Percentiles rank a stretch among this genome's conserved stretches.
These are phyloP conservation scores for Pseudorhombus dupliciocellatus DNA, from an alignment of 2,113 vertebrate genomes.

Conservation along the genomic window DNA sequence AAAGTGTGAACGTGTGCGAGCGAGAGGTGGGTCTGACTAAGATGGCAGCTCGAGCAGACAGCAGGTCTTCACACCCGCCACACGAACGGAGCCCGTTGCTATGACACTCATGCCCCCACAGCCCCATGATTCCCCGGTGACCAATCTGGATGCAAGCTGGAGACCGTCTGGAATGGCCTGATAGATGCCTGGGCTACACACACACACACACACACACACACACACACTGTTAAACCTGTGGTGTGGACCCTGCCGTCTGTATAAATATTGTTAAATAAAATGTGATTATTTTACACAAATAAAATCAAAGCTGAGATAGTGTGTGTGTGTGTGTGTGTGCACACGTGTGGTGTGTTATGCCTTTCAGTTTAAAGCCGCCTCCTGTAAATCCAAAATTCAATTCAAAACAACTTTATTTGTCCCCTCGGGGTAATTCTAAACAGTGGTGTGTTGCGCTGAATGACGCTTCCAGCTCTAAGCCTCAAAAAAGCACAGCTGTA, in stretches of 20 bases:
- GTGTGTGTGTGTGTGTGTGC: no score
- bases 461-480: neutral
- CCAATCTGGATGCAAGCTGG: constrained; percentile 77
- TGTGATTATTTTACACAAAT: neutral
- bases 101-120: constrained; percentile 74
- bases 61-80: constrained; percentile 74
- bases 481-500: neutral
- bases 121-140: constrained; percentile 66
- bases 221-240: neutral
- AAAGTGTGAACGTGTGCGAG: neutral
- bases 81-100: constrained; percentile 69
- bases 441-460: neutral
- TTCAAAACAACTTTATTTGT: no score
- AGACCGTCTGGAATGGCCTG: constrained; percentile 69
- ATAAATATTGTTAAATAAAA: neutral
- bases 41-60: constrained; percentile 70
- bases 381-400: neutral
- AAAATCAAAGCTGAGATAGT: neutral
- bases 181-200: constrained; percentile 41
- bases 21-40: constrained; percentile 46
- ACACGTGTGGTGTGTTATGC: neutral
- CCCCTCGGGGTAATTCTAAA: no score
- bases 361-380: neutral
- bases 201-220: constrained; percentile 22
- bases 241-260: neutral